Evolutionary conservation across 2,113 vertebrate species (phyloP), one percentile per base, ranked within the genome.

Genomic region (Leucosticte australis): DNA sequence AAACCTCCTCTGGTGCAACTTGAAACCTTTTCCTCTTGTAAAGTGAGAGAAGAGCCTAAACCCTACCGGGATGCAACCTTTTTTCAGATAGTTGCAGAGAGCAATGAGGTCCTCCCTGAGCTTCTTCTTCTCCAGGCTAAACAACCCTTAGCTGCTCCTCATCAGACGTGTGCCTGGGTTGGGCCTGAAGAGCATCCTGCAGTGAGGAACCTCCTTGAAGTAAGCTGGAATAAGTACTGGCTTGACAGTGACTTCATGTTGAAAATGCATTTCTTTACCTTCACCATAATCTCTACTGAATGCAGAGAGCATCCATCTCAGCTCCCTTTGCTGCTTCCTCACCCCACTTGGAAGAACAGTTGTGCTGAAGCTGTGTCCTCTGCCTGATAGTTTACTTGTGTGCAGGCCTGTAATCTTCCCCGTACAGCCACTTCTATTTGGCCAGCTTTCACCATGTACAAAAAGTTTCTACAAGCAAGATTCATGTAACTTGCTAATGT

Each of bases 51-150:
- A 46, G 26, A 33, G 14, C 13, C 35, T 12, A 35, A 35, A 57
- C 1, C 10, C 27, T 7, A 15, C 11, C 0, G 0, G 30, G 26
- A 41, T 31, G 14, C 18, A 55, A 70, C 7, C 1, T 10, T 33
- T 63, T 71, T 60, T 33, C 39, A 49, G 31, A 26, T 18, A 49
- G 18, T 11, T 50, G 22, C 19, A 65, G 50, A 57, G 27, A 57
- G 26, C 21, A 73, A 8, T 23, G 37, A 57, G 5, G 17, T 56
- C 6, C 1, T 56, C 7, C 16, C 50, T 15, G 30, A 56, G 6
- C 17, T 71, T 49, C 28, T 55, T 56, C 63, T 56, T 64, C 41
- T 35, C n/a, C 49, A 64, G 31, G 10, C 41, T 70, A n/a, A 55
- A 55, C 4, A 47, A 41, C 8, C 3, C 22, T 37, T 15, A 37